Conservation (phyloP, 1,140 invertebrate species). For the Tetragonula clypearis region DNA sequence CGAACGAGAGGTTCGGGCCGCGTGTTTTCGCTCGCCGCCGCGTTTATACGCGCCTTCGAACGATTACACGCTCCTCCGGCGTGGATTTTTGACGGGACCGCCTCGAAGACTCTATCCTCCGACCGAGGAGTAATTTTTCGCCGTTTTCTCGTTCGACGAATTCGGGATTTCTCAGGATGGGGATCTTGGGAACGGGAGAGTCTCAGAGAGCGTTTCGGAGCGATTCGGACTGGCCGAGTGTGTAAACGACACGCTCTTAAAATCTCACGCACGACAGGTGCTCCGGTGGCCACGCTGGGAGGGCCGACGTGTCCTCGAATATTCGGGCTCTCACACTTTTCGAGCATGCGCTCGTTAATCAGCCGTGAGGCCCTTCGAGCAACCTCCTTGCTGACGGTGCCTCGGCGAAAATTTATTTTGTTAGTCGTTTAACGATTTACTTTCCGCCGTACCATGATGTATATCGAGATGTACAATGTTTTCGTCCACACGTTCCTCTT, state of each 20-base stretch:
- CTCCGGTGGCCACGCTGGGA: slow-evolving; percentile 39
- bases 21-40: slow-evolving; percentile 24
- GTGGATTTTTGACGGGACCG: slow-evolving; percentile 17
- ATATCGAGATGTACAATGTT: background rate
- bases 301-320: slow-evolving; percentile 44
- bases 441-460: background rate
- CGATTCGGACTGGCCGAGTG: background rate
- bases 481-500: background rate
- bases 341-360: slow-evolving; percentile 57
- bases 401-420: slow-evolving; percentile 13
- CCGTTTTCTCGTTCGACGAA: no score
- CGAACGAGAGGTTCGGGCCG: background rate
- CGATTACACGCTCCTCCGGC: slow-evolving; percentile 39
- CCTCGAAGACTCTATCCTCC: slow-evolving; percentile 4
- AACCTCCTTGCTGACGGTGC: slow-evolving; percentile 37
- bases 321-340: slow-evolving; percentile 56
- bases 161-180: no score
- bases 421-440: background rate
- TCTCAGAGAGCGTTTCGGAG: background rate
- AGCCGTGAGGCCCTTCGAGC: slow-evolving; percentile 33
- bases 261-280: slow-evolving; percentile 45
- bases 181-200: no score
- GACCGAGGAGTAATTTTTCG: background rate
- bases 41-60: slow-evolving; percentile 36
- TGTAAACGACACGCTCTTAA: slow-evolving; percentile 31